These are phyloP conservation scores for Eidolon helvum DNA, from an alignment of 2,113 vertebrate species.

Conservation along the genomic window DNA sequence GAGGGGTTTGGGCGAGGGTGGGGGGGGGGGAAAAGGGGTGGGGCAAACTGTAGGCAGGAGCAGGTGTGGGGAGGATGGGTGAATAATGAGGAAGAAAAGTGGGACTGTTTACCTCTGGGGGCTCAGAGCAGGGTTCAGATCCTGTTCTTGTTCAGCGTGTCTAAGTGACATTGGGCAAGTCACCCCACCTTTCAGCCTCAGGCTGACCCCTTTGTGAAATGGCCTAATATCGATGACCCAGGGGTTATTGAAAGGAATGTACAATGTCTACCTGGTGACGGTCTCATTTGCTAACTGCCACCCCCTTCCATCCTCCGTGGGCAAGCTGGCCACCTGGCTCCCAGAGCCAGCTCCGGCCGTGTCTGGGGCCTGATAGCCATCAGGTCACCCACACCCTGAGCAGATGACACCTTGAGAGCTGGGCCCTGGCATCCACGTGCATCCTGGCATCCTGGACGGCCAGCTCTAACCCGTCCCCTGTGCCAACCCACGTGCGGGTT, in stretches of 20 bases:
- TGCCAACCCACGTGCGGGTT: accelerated
- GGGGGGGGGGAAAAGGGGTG: accelerated
- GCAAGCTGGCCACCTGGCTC: accelerated
- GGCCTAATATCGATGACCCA: accelerated
- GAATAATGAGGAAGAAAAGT: accelerated
- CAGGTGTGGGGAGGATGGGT: background rate
- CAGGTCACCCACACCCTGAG: accelerated
- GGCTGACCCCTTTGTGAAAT: background rate
- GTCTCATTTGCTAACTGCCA: accelerated
- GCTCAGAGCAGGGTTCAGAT: background rate
- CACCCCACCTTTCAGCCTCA: background rate
- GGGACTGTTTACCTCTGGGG: background rate
- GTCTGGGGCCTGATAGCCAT: background rate
- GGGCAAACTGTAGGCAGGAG: accelerated
- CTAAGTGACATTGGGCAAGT: background rate
- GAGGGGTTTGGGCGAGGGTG: too few species aligned
- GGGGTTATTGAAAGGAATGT: background rate
- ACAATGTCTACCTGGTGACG: accelerated
- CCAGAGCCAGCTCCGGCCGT: too few species aligned
- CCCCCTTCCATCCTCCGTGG: accelerated
- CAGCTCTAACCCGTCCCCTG: accelerated
- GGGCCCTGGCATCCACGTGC: accelerated
- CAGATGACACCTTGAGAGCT: accelerated
- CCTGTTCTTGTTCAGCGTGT: accelerated
- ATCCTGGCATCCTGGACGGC: background rate